Evolutionary conservation across 2,113 vertebrate genomes (phyloP).

Genomic region (Trichomycterus rosablanca): DNA sequence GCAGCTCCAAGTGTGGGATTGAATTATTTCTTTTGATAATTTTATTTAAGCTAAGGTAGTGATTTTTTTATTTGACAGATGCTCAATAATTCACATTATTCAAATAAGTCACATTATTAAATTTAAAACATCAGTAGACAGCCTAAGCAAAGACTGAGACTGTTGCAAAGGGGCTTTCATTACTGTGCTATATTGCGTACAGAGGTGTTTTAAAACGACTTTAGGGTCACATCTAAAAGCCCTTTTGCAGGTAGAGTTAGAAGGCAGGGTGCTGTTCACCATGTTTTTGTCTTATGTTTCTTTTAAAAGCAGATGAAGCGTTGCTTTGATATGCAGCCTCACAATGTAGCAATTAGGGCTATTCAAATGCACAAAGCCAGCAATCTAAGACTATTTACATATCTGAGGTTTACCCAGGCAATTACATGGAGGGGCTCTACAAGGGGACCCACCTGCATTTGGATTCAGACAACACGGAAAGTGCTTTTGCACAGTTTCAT

Average conservation of each 20-base stretch:
- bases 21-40: no score
- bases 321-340: constrained; percentile 43
- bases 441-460: constrained; percentile 60
- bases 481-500: constrained; percentile 31
- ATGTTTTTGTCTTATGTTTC: constrained; percentile 27
- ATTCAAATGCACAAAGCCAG: constrained; percentile 43
- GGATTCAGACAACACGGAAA: constrained; percentile 56
- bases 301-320: constrained; percentile 39
- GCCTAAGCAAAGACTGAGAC: constrained; percentile 5
- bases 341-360: constrained; percentile 43
- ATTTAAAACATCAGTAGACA: not conserved
- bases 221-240: constrained; percentile 2
- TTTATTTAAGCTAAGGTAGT: no score
- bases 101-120: not conserved
- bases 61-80: no score
- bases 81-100: no score
- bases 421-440: constrained; percentile 59
- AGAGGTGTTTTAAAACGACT: not conserved
- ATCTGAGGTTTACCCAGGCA: constrained; percentile 59
- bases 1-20: no score
- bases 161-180: not conserved
- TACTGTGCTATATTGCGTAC: not conserved
- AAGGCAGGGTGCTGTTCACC: constrained; percentile 28
- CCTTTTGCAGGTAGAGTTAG: constrained; percentile 23
- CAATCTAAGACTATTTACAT: constrained; percentile 48